A percentile compares a stretch with the other conserved stretches of the same genome.
phyloP scores from a whole-genome alignment of 1,140 invertebrate species.

The Diorhabda elongata region DNA sequence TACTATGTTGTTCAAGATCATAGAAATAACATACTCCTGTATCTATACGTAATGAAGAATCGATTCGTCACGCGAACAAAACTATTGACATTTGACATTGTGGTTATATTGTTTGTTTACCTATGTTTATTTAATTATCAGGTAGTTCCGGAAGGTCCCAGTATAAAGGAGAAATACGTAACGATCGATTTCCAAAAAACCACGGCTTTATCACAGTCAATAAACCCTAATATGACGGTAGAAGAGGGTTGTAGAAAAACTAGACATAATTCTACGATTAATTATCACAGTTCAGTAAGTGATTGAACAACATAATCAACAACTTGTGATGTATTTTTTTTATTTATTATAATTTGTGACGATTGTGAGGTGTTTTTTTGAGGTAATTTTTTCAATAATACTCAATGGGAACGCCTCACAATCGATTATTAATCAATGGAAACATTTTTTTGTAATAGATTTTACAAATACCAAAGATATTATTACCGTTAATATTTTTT shows the following conservation, averaged over 20 bases:
- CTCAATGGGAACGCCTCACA: too few species aligned
- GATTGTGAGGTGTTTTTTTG: not conserved
- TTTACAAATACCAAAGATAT: conserved; percentile 1
- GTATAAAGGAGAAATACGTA: conserved; percentile 68
- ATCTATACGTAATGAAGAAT: too few species aligned
- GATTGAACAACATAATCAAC: conserved; percentile 46
- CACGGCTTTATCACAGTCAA: conserved; percentile 70
- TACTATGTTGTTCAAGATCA: too few species aligned
- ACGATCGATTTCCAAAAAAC: conserved; percentile 93
- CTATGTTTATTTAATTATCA: conserved; percentile 23
- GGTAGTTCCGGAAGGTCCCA: conserved; percentile 54
- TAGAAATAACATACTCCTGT: too few species aligned
- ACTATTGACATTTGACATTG: too few species aligned
- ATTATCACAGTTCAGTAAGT: conserved; percentile 56
- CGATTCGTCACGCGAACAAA: too few species aligned
- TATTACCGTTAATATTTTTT: not conserved
- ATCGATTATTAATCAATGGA: too few species aligned
- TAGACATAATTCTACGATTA: conserved; percentile 61
- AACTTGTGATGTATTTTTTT: not conserved
- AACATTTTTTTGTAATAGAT: not conserved
- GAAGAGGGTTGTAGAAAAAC: conserved; percentile 62
- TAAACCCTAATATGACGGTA: conserved; percentile 53
- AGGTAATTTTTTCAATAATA: too few species aligned
- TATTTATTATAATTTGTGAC: not conserved
- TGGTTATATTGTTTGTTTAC: too few species aligned